A percentile compares a stretch with the other conserved stretches of the same genome.
Evolutionary conservation across 2,113 vertebrate species (phyloP).

Genomic region (Oplegnathus fasciatus): DNA sequence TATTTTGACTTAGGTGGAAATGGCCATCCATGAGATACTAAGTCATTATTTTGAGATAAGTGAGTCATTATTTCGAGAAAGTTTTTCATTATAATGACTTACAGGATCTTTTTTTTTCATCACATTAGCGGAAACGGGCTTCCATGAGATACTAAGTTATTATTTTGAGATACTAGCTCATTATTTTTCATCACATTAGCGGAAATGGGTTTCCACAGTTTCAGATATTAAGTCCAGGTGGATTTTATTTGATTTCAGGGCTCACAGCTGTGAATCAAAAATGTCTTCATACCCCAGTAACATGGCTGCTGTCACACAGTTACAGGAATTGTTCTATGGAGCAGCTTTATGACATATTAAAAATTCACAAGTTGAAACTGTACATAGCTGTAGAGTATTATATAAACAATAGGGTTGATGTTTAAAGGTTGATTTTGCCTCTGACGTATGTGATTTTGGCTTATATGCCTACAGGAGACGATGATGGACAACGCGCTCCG

Average conservation of each 20-base stretch:
- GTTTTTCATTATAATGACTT: too few relatives aligned
- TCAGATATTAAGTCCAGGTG: background rate
- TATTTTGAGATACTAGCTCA: too few relatives aligned
- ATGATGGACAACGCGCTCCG: conserved; percentile 99
- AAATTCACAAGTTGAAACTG: background rate
- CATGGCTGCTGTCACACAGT: background rate
- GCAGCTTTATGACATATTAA: background rate
- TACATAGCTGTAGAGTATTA: background rate
- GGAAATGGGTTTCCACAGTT: too few relatives aligned
- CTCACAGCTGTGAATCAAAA: conserved; percentile 1
- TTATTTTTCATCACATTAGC: too few relatives aligned
- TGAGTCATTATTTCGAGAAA: too few relatives aligned
- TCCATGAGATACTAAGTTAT: too few relatives aligned
- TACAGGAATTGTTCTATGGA: background rate
- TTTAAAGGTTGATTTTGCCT: conserved; percentile 15
- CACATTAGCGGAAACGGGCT: too few relatives aligned
- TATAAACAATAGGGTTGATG: background rate
- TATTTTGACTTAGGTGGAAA: too few relatives aligned
- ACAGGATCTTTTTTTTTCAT: too few relatives aligned
- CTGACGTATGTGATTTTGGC: conserved; percentile 7
- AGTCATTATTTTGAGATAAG: too few relatives aligned
- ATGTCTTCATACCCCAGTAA: background rate
- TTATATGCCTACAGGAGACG: conserved; percentile 86
- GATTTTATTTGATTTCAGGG: background rate
- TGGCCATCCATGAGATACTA: too few relatives aligned